Percentiles rank a stretch among this genome's conserved stretches.
Evolutionary conservation across 2,888 invertebrate species (phyloP).

Genomic region (Stomorhina lunata): DNA sequence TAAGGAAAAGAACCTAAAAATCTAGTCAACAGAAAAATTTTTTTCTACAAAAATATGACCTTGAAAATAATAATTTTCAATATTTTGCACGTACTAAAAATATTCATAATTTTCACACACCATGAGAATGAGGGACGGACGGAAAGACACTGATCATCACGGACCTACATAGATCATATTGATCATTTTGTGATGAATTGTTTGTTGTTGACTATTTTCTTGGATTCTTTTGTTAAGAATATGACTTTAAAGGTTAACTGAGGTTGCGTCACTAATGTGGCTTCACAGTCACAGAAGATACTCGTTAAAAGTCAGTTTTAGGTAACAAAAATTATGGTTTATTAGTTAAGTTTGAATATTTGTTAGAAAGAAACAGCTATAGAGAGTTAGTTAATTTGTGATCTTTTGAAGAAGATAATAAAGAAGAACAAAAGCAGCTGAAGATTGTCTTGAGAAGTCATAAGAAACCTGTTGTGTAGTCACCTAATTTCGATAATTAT

Average conservation of each 20-base stretch:
- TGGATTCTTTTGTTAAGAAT: background rate
- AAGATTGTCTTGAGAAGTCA: constrained; percentile 25
- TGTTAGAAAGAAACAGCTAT: constrained; percentile 16
- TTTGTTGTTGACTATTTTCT: constrained; percentile 15
- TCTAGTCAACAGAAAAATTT: constrained; percentile 7
- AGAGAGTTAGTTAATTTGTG: background rate
- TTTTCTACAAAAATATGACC: constrained; percentile 57
- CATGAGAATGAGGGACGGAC: too few relatives aligned
- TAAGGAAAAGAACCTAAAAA: background rate
- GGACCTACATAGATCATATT: constrained; percentile 14
- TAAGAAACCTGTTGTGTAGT: constrained; percentile 66
- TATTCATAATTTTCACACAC: constrained; percentile 25
- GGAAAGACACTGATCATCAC: too few relatives aligned
- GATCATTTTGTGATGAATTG: constrained; percentile 3
- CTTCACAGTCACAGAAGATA: constrained; percentile 16
- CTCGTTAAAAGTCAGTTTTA: constrained; percentile 42
- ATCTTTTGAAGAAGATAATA: constrained; percentile 20
- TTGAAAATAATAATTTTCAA: constrained; percentile 61
- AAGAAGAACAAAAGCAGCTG: constrained; percentile 30
- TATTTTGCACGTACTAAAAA: constrained; percentile 60
- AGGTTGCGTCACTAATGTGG: constrained; percentile 60
- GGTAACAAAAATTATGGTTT: constrained; percentile 45
- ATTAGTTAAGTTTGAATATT: background rate
- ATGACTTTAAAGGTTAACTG: constrained; percentile 22
- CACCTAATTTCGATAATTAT: constrained; percentile 64